Base-by-base conservation (phyloP, 2,888 invertebrate species). In the Caenorhabditis sinica region DNA sequence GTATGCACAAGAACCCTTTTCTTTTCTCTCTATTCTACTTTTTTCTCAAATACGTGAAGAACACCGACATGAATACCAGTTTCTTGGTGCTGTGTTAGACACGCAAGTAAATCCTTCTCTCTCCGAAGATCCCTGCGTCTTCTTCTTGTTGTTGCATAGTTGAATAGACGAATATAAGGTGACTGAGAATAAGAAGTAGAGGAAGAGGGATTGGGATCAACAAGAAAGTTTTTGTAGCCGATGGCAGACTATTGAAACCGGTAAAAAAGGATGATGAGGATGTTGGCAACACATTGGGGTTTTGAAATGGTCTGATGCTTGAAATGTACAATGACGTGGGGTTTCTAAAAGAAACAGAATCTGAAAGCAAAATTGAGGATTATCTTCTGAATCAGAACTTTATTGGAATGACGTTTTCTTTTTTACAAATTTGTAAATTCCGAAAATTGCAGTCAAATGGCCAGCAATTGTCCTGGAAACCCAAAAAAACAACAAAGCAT, bases 21-120 rank as follows among this genome's bases (percentile, higher is more conserved):
- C 36, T 40, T 36, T 17, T 30, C 28, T n/a, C 49, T 17, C 8
- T n/a, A 8, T n/a, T 8, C 8, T 40, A n/a, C n/a, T 25, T 43
- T 63, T 28, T 25, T 61, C 33, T 11, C 6, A 45, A 65, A 65
- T 28, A 45, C 45, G 45, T 17, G 43, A 65, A 49, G 65, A 65
- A 65, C 65, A 53, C 40, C 69, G 28, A 43, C 56, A 60, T 15
- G 60, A 74, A 74, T 74, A 74, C 74, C 74, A 74, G 74, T 63
- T 65, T 68, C 40, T 40, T 13, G 40, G 5, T 45, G 36, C 30
- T 49, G 15, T 61, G 49, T 73, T 61, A 33, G 53, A 33, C 75
- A 66, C 75, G 43, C 65, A 49, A 75, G 53, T 75, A 75, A 75
- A 75, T 75, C 75, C 75, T n/a, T 20, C 49, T 45, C n/a, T 20